phyloP scores from a whole-genome alignment of 2,888 invertebrate genomes.

The Bursaphelenchus okinawaensis region DNA sequence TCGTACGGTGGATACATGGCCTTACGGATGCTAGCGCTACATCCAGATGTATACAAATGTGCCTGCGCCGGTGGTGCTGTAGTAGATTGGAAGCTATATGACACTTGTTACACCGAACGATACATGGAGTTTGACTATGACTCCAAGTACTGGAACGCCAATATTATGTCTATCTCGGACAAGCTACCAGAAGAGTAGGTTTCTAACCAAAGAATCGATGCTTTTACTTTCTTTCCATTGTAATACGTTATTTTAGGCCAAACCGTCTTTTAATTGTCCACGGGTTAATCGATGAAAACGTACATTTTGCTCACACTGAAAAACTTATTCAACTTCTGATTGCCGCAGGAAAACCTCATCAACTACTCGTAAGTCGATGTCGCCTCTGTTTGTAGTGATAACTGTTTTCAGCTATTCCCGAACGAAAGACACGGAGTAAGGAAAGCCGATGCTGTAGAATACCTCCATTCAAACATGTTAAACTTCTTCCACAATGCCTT shows the following conservation, averaged over 20 bases:
- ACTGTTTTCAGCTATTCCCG: conserved; percentile 72
- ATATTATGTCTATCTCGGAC: conserved; percentile 76
- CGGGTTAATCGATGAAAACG: conserved; percentile 89
- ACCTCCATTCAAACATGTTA: conserved; percentile 32
- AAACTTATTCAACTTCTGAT: conserved; percentile 82
- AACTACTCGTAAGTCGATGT: conserved; percentile 67
- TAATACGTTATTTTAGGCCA: conserved; percentile 51
- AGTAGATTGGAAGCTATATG: conserved; percentile 91
- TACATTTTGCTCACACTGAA: conserved; percentile 93
- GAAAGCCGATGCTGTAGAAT: conserved; percentile 30
- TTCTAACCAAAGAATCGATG: not conserved
- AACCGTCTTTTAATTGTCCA: conserved; percentile 83
- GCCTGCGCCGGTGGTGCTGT: conserved; percentile 93
- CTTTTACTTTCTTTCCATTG: conserved; percentile 3
- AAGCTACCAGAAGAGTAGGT: conserved; percentile 81
- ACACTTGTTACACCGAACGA: conserved; percentile 69
- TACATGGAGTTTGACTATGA: conserved; percentile 47
- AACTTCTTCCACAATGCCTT: conserved; percentile 29
- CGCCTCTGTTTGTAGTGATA: not conserved
- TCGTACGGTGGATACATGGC: conserved; percentile 90
- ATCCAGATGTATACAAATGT: conserved; percentile 68
- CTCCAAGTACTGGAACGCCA: conserved; percentile 74
- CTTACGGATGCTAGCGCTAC: conserved; percentile 83
- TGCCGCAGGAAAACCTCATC: conserved; percentile 89
- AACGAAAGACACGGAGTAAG: conserved; percentile 91